Conservation (phyloP, 2,888 invertebrate species). For the Eledone cirrhosa region DNA sequence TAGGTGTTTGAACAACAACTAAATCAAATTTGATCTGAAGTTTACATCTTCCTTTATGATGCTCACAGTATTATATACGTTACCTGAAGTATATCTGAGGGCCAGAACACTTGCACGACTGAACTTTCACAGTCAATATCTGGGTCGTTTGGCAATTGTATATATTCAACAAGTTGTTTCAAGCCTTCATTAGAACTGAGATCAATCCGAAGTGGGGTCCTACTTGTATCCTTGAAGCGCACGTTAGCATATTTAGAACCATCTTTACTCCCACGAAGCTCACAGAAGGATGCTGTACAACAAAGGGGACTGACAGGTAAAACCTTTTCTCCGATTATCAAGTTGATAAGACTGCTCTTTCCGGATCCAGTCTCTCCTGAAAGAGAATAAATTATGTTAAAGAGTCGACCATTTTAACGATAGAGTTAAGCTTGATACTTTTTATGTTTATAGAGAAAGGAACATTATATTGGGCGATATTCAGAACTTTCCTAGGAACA, state of each 20-base stretch:
- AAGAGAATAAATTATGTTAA: conserved; percentile 1
- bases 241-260: conserved; percentile 38
- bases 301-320: conserved; percentile 48
- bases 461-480: too few relatives aligned
- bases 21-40: too few relatives aligned
- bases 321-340: conserved; percentile 48
- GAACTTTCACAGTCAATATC: conserved; percentile 32
- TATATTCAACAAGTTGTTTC: background rate
- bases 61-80: conserved; percentile 11
- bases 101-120: conserved; percentile 53
- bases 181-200: background rate
- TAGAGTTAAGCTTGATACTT: too few relatives aligned
- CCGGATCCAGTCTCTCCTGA: conserved; percentile 59
- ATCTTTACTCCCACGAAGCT: conserved; percentile 43
- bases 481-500: too few relatives aligned
- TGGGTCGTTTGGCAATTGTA: conserved; percentile 21
- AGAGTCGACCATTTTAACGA: too few relatives aligned
- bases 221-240: conserved; percentile 31
- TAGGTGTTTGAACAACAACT: too few relatives aligned
- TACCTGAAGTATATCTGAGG: conserved; percentile 48
- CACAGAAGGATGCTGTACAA: conserved; percentile 53
- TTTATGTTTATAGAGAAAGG: too few relatives aligned
- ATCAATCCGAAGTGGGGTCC: conserved; percentile 8
- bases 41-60: too few relatives aligned
- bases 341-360: conserved; percentile 57